phyloP scores from a whole-genome alignment of 1,140 invertebrate genomes.

The Druon quercuslanigerum region DNA sequence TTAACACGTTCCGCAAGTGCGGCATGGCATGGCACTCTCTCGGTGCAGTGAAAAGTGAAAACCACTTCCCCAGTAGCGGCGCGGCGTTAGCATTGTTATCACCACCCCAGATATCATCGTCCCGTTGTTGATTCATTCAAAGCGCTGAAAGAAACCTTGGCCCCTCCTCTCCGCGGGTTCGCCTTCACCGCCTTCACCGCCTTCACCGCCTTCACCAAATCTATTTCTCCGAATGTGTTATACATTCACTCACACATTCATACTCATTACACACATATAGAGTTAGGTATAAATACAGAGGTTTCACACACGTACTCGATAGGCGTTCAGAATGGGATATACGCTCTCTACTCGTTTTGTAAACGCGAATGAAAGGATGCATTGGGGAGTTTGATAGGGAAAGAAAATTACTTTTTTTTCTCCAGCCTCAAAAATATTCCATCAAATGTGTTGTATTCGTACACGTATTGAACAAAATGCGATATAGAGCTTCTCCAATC shows the following conservation, averaged over 20 bases:
- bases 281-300: too few relatives aligned
- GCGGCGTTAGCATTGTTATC: conserved; percentile 48
- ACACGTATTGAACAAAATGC: conserved; percentile 45
- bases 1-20: conserved; percentile 31
- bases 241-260: not conserved
- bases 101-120: conserved; percentile 51
- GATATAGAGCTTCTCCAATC: conserved; percentile 46
- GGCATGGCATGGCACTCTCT: conserved; percentile 32
- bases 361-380: too few relatives aligned
- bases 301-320: too few relatives aligned
- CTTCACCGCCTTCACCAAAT: conserved; percentile 46
- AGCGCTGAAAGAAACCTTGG: conserved; percentile 49
- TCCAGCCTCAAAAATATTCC: conserved; percentile 42
- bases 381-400: conserved; percentile 43
- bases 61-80: conserved; percentile 36
- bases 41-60: conserved; percentile 32
- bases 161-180: conserved; percentile 38
- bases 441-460: conserved; percentile 47
- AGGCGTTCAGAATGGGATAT: conserved; percentile 6
- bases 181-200: too few relatives aligned
- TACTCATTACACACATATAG: too few relatives aligned
- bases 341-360: conserved; percentile 43
- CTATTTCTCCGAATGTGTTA: conserved; percentile 51
- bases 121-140: conserved; percentile 60
- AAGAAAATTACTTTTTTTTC: conserved; percentile 55